Percentiles rank a stretch among this genome's conserved stretches.
Conservation (phyloP, 1,140 invertebrate species). For the Chelonus insularis region DNA sequence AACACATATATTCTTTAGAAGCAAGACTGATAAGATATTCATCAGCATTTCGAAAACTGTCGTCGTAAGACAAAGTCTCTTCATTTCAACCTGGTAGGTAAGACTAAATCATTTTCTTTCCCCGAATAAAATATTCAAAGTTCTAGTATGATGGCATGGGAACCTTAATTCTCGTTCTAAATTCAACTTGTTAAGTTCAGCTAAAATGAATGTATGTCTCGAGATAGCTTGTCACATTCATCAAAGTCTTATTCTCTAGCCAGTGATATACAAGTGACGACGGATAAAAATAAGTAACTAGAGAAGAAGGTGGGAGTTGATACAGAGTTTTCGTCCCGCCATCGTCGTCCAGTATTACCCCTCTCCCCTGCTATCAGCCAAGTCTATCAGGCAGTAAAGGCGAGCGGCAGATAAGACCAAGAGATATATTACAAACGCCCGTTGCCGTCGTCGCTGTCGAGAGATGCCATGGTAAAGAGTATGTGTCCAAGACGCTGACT, state of each 20-base stretch:
- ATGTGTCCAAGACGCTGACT: constrained; percentile 14
- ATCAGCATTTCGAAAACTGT: constrained; percentile 27
- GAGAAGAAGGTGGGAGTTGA: constrained; percentile 22
- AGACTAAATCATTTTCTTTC: constrained; percentile 31
- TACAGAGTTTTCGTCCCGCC: constrained; percentile 23
- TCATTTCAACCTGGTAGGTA: constrained; percentile 21
- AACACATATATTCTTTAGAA: too few species aligned
- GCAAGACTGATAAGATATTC: constrained; percentile 27
- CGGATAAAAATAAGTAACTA: constrained; percentile 18
- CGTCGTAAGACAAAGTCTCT: constrained; percentile 33
- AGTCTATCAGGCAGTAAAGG: constrained; percentile 61
- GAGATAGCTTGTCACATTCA: not conserved
- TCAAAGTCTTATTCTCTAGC: not conserved
- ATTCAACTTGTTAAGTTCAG: not conserved
- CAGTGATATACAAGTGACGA: not conserved
- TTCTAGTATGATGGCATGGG: too few species aligned
- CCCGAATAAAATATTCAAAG: constrained; percentile 20
- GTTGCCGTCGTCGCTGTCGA: constrained; percentile 32
- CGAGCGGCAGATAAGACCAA: constrained; percentile 56
- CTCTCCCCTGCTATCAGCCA: constrained; percentile 44
- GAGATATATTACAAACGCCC: constrained; percentile 58
- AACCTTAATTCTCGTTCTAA: constrained; percentile 4
- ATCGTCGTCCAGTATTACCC: not conserved
- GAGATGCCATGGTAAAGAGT: constrained; percentile 19
- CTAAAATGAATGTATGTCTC: constrained; percentile 1